These are phyloP conservation scores for Ips typographus DNA, from an alignment of 1,140 invertebrate species.

Conservation along the genomic window DNA sequence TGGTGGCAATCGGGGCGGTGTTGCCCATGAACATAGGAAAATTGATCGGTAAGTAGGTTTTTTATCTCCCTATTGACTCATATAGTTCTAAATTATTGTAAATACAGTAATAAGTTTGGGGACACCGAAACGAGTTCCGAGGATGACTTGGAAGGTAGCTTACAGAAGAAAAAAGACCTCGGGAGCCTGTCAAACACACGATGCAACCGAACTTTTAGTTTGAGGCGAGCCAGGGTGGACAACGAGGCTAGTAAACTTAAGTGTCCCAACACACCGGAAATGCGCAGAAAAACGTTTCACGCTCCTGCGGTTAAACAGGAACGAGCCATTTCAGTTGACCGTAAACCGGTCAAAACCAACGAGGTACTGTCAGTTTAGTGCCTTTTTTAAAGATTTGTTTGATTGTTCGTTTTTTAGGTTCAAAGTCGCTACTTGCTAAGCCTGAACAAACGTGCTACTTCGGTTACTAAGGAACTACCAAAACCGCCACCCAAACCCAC, in stretches of 20 bases:
- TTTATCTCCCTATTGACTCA: neutral
- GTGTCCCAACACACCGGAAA: slow-evolving; percentile 58
- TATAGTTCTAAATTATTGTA: neutral
- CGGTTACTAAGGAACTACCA: slow-evolving; percentile 19
- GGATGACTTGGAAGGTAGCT: slow-evolving; percentile 48
- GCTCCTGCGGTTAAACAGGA: slow-evolving; percentile 38
- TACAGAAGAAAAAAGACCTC: slow-evolving; percentile 45
- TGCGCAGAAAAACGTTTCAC: slow-evolving; percentile 52
- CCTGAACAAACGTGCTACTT: slow-evolving; percentile 43
- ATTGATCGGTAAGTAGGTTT: slow-evolving; percentile 39
- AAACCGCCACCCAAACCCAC: slow-evolving; percentile 42
- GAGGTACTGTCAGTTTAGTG: slow-evolving; percentile 31
- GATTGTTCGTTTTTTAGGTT: slow-evolving; percentile 29
- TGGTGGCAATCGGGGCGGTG: slow-evolving; percentile 28
- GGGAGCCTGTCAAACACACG: slow-evolving; percentile 56
- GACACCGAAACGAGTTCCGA: slow-evolving; percentile 51
- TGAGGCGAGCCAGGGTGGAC: slow-evolving; percentile 47
- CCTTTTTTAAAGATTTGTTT: neutral
- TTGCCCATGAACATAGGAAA: slow-evolving; percentile 42
- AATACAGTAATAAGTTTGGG: slow-evolving; percentile 44
- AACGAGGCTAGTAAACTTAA: slow-evolving; percentile 45
- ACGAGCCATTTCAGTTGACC: slow-evolving; percentile 48
- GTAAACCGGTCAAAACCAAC: slow-evolving; percentile 46
- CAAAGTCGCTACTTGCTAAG: slow-evolving; percentile 49
- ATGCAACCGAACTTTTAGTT: slow-evolving; percentile 57